Evolutionary conservation across 2,888 invertebrate species (phyloP).

Genomic region (Tanytarsus gracilentus): DNA sequence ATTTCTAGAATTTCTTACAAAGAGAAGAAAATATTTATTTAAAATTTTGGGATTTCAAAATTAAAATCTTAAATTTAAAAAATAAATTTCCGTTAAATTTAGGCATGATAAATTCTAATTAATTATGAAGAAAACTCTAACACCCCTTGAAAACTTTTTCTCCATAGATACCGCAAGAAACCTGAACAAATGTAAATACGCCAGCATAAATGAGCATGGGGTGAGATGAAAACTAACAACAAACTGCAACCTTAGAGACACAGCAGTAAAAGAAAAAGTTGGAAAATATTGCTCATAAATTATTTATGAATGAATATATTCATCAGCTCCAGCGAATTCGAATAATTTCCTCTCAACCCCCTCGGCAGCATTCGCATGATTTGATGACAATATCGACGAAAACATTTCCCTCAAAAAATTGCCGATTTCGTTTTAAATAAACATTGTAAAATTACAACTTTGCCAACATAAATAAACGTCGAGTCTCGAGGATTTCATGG

Average conservation of each 20-base stretch:
- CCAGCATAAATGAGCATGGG: too few relatives aligned
- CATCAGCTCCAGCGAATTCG: neutral
- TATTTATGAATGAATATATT: constrained; percentile 24
- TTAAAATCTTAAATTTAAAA: too few relatives aligned
- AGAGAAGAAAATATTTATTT: too few relatives aligned
- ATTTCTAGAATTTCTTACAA: too few relatives aligned
- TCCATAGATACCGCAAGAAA: too few relatives aligned
- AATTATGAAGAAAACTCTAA: too few relatives aligned
- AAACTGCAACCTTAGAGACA: constrained; percentile 12
- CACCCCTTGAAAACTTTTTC: too few relatives aligned
- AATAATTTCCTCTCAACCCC: constrained; percentile 5
- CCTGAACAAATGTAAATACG: too few relatives aligned
- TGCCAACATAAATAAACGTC: constrained; percentile 12
- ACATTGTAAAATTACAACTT: constrained; percentile 24
- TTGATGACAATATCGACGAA: constrained; percentile 6
- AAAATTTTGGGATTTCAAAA: too few relatives aligned
- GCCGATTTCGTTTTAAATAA: constrained; percentile 22
- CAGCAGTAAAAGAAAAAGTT: neutral
- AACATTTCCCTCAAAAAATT: constrained; percentile 18
- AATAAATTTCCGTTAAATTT: too few relatives aligned
- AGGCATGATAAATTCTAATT: too few relatives aligned
- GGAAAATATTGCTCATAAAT: constrained; percentile 22
- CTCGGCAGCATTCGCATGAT: neutral
- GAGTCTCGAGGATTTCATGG: neutral
- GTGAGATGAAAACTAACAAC: constrained; percentile 5